Evolutionary conservation across 2,113 vertebrate species (phyloP).

Genomic region (Terrapene triunguis): DNA sequence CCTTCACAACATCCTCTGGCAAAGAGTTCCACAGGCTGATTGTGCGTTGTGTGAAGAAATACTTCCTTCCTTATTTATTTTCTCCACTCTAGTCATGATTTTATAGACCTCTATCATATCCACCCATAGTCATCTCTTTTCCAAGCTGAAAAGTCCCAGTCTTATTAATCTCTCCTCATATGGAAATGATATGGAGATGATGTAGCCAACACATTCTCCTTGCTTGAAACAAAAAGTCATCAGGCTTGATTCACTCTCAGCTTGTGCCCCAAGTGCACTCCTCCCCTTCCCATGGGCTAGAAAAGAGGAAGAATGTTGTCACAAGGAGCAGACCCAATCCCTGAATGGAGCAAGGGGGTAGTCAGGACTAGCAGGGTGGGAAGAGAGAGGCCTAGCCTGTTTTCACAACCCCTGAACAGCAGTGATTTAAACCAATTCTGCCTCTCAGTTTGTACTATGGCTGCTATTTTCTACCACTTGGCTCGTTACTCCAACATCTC

Average conservation of each 20-base stretch:
- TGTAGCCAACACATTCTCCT: constrained; percentile 70
- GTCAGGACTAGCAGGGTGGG: background rate
- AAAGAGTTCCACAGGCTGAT: too few species aligned
- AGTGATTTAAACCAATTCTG: background rate
- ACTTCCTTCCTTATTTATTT: too few species aligned
- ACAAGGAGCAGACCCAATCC: constrained; percentile 59
- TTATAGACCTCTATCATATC: too few species aligned
- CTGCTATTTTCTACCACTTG: background rate
- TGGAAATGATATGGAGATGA: constrained; percentile 12
- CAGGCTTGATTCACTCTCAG: constrained; percentile 21
- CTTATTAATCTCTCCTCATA: too few species aligned
- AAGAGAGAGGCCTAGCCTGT: background rate
- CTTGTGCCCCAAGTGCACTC: constrained; percentile 49
- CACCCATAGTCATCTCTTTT: too few species aligned
- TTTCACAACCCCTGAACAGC: background rate
- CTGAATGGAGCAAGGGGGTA: background rate
- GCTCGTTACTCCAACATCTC: background rate
- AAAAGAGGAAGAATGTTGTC: constrained; percentile 71
- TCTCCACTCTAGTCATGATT: too few species aligned
- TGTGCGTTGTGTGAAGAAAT: too few species aligned
- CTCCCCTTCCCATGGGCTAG: background rate
- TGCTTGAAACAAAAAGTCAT: constrained; percentile 63
- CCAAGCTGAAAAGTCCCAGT: too few species aligned
- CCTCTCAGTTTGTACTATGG: background rate
- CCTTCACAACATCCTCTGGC: too few species aligned